phyloP scores from a whole-genome alignment of 92 coral and sea anemone genomes.

The Porites divaricata region DNA sequence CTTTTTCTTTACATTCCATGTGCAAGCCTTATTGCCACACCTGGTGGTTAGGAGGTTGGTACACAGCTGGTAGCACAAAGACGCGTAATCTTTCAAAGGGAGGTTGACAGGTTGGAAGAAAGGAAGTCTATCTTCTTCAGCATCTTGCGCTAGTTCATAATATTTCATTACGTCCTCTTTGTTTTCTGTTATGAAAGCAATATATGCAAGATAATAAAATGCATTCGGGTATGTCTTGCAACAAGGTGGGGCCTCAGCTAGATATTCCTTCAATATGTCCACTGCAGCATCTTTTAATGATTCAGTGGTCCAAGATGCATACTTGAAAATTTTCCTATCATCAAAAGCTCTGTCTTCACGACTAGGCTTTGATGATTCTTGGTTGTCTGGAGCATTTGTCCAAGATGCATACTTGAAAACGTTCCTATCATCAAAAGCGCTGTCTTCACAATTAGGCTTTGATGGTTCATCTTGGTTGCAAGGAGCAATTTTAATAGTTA shows the following conservation, averaged over 20 bases:
- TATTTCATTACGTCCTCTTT: slow-evolving; percentile 27
- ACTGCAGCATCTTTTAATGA: slow-evolving; percentile 2
- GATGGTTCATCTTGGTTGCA: neutral
- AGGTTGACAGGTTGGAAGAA: slow-evolving; percentile 56
- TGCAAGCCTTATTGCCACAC: slow-evolving; percentile 13
- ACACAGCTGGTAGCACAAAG: neutral
- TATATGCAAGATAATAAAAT: slow-evolving; percentile 69
- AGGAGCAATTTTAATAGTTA: no score
- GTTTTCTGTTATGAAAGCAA: slow-evolving; percentile 1
- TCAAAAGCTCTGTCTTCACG: neutral
- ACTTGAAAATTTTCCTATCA: neutral
- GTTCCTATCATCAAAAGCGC: neutral
- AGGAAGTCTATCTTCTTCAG: slow-evolving; percentile 76
- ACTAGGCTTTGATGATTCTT: neutral
- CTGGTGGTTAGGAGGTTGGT: neutral
- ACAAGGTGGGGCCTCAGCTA: slow-evolving; percentile 74
- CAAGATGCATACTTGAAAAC: slow-evolving; percentile 17
- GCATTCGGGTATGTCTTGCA: slow-evolving; percentile 74
- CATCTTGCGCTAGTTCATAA: slow-evolving; percentile 73
- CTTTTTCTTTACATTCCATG: slow-evolving; percentile 23
- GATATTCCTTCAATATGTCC: slow-evolving; percentile 48
- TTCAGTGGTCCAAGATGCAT: slow-evolving; percentile 30
- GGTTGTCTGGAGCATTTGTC: neutral
- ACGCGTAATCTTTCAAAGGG: slow-evolving; percentile 22
- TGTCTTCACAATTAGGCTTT: neutral